These are phyloP conservation scores for Eueremaeus valkanovi DNA, from an alignment of 2,888 invertebrate species.

Conservation along the genomic window DNA sequence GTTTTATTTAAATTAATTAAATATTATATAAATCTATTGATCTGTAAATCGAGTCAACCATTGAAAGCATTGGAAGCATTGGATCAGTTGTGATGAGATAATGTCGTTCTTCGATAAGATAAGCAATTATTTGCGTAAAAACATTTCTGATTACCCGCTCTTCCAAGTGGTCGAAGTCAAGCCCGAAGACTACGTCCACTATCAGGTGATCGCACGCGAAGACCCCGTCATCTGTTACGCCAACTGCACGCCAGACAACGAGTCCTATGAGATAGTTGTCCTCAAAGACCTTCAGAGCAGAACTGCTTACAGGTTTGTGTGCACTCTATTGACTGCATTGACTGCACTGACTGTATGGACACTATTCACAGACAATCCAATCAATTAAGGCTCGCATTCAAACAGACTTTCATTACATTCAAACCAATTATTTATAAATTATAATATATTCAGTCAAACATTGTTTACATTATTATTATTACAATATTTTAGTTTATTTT, in stretches of 20 bases:
- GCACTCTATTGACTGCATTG: too few relatives aligned
- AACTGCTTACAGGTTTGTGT: conserved; percentile 69
- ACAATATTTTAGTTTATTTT: too few relatives aligned
- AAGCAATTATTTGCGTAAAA: neutral
- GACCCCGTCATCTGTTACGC: conserved; percentile 75
- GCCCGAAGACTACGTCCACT: conserved; percentile 66
- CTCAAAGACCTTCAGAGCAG: conserved; percentile 54
- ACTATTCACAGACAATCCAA: too few relatives aligned
- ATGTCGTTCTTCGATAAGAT: neutral
- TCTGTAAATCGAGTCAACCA: too few relatives aligned
- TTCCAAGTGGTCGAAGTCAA: conserved; percentile 68
- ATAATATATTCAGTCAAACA: too few relatives aligned
- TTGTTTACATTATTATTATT: too few relatives aligned
- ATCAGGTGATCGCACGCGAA: conserved; percentile 68
- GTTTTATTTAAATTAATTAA: too few relatives aligned
- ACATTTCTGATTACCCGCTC: conserved; percentile 10
- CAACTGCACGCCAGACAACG: conserved; percentile 51
- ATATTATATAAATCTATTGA: too few relatives aligned
- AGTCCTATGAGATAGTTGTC: conserved; percentile 45
- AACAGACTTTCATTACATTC: too few relatives aligned
- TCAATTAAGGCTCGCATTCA: too few relatives aligned
- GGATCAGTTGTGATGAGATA: neutral
- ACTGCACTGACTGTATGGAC: too few relatives aligned
- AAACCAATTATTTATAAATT: too few relatives aligned
- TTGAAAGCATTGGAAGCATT: neutral